Base-by-base conservation (phyloP, 2,888 invertebrate species). In the Penaeus monodon region DNA sequence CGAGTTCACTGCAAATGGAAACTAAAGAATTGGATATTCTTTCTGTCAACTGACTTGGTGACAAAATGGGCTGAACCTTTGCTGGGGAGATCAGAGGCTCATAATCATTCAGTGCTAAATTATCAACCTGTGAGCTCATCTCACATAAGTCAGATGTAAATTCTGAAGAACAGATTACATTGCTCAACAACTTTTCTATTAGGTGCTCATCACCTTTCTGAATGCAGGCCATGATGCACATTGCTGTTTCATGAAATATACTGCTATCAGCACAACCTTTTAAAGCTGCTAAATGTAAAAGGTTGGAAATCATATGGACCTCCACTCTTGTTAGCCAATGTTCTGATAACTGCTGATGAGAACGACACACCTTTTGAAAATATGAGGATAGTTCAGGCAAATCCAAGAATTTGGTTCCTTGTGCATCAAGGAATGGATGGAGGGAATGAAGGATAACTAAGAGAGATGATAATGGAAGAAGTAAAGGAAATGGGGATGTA, bases 311-410 rank as follows among this genome's bases (percentile, higher is more conserved):
- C 38, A 87, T 84, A n/a, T 89, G 57, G 27, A 66, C 78, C 27
- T 90, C 90, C 44, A 88, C 77, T 70, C 88, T 73, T 27, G 87
- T 88, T 29, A 90, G 74, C 90, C 90, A 90, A 66, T 90, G 88
- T 63, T 38, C n/a, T 2, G 65, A n/a, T 10, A 90, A 65, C 20
- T 12, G 22, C 17, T 76, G 84, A 22, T 33, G 33, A 10, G 89
- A 86, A 1, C 14, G 7, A 74, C 89, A 89, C 14, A 89, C 63
- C 65, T 84, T 86, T 44, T 57, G 20, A 2, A 90, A 57, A 77
- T 90, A 90, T 7, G 49, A 14, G 22, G 44, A 44, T 22, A 84
- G n/a, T 68, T 88, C 80, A 24, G 68, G 57, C 24, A 84, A 81
- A 38, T 82, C 80, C 29, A 90, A 64, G 12, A 90, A 20, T 6